These are phyloP conservation scores for Sinocyclocheilus maitianheensis DNA, from an alignment of 2,113 vertebrate genomes.

Conservation along the genomic window DNA sequence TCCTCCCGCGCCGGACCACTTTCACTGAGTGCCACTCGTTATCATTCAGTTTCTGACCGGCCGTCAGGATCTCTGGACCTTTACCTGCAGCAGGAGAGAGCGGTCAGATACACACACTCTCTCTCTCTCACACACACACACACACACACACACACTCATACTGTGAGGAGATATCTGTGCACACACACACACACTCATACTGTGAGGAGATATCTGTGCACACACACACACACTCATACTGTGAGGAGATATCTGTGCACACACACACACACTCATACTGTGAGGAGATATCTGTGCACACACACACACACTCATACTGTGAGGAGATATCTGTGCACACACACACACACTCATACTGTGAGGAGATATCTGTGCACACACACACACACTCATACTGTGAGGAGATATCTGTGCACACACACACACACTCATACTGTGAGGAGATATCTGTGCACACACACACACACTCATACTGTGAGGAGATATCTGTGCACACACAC, in stretches of 20 bases:
- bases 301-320: neutral
- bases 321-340: neutral
- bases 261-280: neutral
- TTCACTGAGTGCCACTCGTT: conserved; percentile 93
- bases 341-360: too few species aligned
- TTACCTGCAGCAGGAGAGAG: conserved; percentile 79
- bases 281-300: neutral
- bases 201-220: too few species aligned
- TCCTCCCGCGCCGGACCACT: conserved; percentile 86
- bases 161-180: too few species aligned
- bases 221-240: neutral
- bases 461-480: neutral
- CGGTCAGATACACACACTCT: conserved; percentile 53
- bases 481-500: too few species aligned
- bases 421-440: neutral
- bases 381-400: too few species aligned
- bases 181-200: neutral
- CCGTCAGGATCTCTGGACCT: conserved; percentile 88
- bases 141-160: neutral
- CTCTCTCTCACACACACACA: neutral
- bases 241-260: too few species aligned
- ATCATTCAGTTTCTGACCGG: conserved; percentile 91
- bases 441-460: neutral
- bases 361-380: too few species aligned
- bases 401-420: neutral